A percentile compares a stretch with the other conserved stretches of the same genome.
Conservation (phyloP, 2,888 invertebrate genomes). For the Gandaritis pyraliata region DNA sequence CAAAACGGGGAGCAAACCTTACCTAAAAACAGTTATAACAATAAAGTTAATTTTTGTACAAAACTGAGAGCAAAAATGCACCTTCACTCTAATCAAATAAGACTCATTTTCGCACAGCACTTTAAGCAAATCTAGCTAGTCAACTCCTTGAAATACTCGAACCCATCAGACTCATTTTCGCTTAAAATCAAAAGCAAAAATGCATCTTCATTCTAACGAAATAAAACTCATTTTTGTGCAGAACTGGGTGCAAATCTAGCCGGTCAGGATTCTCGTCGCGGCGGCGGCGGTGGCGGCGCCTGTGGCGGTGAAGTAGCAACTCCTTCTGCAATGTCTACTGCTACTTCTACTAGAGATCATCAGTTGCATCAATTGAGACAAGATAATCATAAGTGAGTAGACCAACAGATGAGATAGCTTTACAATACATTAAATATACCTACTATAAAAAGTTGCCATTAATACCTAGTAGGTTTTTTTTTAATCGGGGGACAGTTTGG, state of each 20-base stretch:
- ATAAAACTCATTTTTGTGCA: conserved; percentile 49
- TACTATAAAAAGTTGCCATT: no score
- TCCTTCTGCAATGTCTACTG: conserved; percentile 73
- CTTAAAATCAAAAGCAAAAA: not conserved
- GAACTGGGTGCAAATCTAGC: conserved; percentile 95
- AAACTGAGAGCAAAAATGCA: no score
- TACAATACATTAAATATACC: no score
- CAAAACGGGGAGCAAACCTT: conserved; percentile 93
- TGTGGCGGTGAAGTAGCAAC: conserved; percentile 82
- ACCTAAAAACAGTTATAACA: conserved; percentile 58
- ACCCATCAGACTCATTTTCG: no score
- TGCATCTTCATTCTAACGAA: not conserved
- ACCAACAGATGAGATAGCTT: no score
- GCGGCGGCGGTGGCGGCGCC: conserved; percentile 60
- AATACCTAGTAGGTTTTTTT: no score
- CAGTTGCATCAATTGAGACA: conserved; percentile 61
- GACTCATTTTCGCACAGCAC: no score
- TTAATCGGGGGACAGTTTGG: no score
- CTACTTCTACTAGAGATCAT: conserved; percentile 68
- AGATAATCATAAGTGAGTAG: conserved; percentile 72
- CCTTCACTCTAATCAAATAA: no score
- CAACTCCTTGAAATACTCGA: no score
- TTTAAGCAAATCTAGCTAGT: no score
- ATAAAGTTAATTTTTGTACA: no score
- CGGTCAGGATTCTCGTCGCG: conserved; percentile 85